Conservation (phyloP, 2,888 invertebrate genomes). For the Hypsopygia costalis region DNA sequence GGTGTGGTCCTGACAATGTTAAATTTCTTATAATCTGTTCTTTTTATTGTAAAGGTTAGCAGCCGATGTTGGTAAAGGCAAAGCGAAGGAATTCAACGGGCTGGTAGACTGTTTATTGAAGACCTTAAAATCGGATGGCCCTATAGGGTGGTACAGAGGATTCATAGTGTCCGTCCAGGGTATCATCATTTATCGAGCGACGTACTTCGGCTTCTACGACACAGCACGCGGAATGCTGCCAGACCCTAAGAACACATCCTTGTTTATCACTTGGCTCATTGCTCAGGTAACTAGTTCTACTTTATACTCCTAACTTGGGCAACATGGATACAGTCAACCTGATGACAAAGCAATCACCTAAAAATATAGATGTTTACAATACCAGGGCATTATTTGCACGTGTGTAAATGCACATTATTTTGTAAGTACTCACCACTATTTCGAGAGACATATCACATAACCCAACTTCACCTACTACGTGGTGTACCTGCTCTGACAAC, state of each 20-base stretch:
- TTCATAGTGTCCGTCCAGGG: constrained; percentile 97
- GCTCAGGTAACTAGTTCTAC: constrained; percentile 88
- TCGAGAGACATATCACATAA: too few relatives aligned
- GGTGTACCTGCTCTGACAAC: too few relatives aligned
- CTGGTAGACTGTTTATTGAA: constrained; percentile 91
- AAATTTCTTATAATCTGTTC: too few relatives aligned
- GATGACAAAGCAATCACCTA: too few relatives aligned
- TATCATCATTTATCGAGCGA: constrained; percentile 96
- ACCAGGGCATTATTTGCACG: too few relatives aligned
- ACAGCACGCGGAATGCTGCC: constrained; percentile 94
- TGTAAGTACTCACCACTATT: too few relatives aligned
- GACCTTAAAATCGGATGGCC: constrained; percentile 90
- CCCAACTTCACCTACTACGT: too few relatives aligned
- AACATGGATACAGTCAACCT: too few relatives aligned
- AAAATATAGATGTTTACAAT: too few relatives aligned
- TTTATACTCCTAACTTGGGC: too few relatives aligned
- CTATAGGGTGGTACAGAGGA: constrained; percentile 92
- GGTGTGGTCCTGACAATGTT: too few relatives aligned
- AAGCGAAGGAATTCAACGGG: constrained; percentile 84
- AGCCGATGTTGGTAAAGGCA: constrained; percentile 92
- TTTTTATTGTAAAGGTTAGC: constrained; percentile 65
- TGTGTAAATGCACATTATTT: too few relatives aligned
- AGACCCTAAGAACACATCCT: constrained; percentile 93
- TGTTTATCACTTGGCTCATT: constrained; percentile 94
- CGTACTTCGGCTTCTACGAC: constrained; percentile 97